These are phyloP conservation scores for Oopsacas minuta DNA, from an alignment of 37 sponge, comb jelly and placozoan genomes.

Conservation along the genomic window DNA sequence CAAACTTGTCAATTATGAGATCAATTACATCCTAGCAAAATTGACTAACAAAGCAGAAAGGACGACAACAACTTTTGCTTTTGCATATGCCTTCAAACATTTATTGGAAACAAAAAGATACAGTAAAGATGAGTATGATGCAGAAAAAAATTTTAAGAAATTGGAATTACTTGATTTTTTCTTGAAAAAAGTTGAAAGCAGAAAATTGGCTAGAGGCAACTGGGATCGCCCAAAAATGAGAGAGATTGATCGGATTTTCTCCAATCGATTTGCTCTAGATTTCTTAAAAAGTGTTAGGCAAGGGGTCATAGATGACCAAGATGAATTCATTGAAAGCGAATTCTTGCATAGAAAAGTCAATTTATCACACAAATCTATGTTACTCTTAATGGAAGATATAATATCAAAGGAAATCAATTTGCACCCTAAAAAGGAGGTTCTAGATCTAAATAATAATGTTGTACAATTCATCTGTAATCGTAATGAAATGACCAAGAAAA, in stretches of 20 bases:
- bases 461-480: not conserved
- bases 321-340: not conserved
- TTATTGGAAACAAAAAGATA: not conserved
- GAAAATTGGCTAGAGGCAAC: not conserved
- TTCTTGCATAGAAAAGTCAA: not conserved
- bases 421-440: not conserved
- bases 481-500: not conserved
- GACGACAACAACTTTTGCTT: not conserved
- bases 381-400: not conserved
- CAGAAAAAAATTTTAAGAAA: not conserved
- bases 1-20: constrained; percentile 4
- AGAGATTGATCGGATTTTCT: not conserved
- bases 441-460: not conserved
- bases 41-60: not conserved
- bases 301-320: not conserved
- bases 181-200: not conserved
- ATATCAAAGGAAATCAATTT: not conserved
- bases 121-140: not conserved
- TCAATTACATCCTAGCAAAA: not conserved
- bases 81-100: not conserved
- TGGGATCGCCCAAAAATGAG: not conserved
- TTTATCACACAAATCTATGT: not conserved
- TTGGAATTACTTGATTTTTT: not conserved
- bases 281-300: not conserved
- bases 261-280: not conserved